phyloP scores from a whole-genome alignment of 37 sponge, comb jelly and placozoan genomes.

The Chondrilla cf. caribensis region DNA sequence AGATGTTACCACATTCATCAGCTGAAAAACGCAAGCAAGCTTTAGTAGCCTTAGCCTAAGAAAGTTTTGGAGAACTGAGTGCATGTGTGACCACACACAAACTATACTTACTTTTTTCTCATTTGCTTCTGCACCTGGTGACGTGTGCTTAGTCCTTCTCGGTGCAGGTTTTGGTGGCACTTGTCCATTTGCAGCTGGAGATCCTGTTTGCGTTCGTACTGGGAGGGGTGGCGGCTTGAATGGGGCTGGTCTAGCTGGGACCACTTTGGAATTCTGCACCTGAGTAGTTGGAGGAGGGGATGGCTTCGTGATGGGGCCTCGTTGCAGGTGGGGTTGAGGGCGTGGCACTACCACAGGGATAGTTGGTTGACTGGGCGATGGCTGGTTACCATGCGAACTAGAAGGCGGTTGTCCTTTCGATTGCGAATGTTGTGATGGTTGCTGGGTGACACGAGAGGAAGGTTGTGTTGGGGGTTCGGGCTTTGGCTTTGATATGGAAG shows the following conservation, averaged over 20 bases:
- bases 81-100: no score
- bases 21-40: no score
- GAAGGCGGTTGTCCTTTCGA: not conserved
- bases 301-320: not conserved
- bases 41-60: no score
- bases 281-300: not conserved
- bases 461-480: no score
- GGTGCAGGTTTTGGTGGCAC: not conserved
- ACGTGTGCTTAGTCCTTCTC: not conserved
- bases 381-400: no score
- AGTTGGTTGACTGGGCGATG: not conserved
- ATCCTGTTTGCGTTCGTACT: not conserved
- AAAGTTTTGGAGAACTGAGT: no score
- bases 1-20: no score
- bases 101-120: not conserved
- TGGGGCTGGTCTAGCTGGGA: not conserved
- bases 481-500: no score
- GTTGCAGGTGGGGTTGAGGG: not conserved
- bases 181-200: not conserved
- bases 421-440: not conserved
- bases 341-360: not conserved
- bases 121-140: not conserved
- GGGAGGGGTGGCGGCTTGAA: not conserved
- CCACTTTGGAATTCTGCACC: not conserved
- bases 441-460: no score